These are phyloP conservation scores for Onychomys leucogaster DNA, from an alignment of 2,797 vertebrate genomes.

Conservation along the genomic window DNA sequence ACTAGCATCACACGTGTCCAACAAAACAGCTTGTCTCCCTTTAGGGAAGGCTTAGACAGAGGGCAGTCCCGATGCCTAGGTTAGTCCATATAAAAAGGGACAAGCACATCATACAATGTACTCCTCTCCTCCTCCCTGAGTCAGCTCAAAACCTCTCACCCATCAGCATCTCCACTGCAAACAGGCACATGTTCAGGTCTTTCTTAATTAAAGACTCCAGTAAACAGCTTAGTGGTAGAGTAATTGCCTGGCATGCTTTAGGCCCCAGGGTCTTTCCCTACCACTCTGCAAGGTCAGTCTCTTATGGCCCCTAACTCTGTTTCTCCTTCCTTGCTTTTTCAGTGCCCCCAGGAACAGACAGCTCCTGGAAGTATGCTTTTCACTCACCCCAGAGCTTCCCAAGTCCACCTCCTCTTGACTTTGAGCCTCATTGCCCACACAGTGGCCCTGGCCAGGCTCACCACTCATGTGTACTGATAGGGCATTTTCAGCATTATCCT, in stretches of 20 bases:
- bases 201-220: neutral
- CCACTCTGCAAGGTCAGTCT: neutral
- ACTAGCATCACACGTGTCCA: rapidly evolving
- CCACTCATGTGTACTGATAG: rapidly evolving
- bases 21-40: neutral
- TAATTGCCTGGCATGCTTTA: neutral
- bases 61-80: neutral
- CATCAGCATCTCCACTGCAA: neutral
- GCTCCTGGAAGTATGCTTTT: rapidly evolving
- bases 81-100: neutral
- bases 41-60: neutral
- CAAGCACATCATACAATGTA: neutral
- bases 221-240: neutral
- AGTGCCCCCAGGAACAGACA: too few species aligned
- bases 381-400: too few species aligned
- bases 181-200: neutral
- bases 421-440: neutral
- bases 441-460: neutral
- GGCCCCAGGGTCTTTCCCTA: neutral
- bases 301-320: neutral
- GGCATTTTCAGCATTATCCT: rapidly evolving
- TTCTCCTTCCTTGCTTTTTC: neutral
- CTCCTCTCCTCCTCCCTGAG: neutral
- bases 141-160: neutral
- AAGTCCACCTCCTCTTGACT: rapidly evolving